Base-by-base conservation (phyloP, 2,797 vertebrate species). In the Halcyon smyrnensis region DNA sequence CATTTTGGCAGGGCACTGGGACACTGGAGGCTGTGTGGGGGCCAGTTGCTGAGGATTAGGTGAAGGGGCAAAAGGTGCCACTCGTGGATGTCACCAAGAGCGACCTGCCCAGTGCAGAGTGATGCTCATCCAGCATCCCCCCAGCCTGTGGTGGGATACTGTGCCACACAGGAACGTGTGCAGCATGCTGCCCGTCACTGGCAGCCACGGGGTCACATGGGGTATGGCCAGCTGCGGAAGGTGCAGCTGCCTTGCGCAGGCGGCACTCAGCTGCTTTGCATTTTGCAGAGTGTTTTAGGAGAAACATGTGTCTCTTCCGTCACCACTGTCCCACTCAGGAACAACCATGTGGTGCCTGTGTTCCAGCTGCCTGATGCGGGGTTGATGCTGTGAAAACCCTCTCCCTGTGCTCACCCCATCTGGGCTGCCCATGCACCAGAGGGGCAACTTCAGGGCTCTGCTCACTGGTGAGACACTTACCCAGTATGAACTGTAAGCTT, bases 301-400 rank as follows among this genome's bases (percentile, higher is more conserved):
- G 77, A 81, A 75, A 86, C 70, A 43, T 0, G 3, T 70, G 57
- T 59, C 21, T 75, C 13, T n/a, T 36, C 27, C 10, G 2, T 7
- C 12, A 23, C 7, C 0, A 0, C 34, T 0, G 0, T 51, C 41
- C 59, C 85, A 75, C 43, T 21, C 77, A 91, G 63, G 24, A 57
- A 60, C 20, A 68, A 4, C 18, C 36, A 9, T 2, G 0, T 0
- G 8, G 24, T 50, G 4, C 2, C 6, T 0, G 1, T 37, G 18
- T 57, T 23, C 18, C 56, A 36, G 45, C 69, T 90, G 56, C 62
- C 24, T 8, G 59, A 7, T 11, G 46, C 57, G 23, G 28, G 23
- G n/a, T 6, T 13, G 45, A 68, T 67, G 51, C 60, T 65, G 51
- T 32, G 41, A 50, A 87, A 16, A 8, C 41, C 41, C 4, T 68